Evolutionary conservation across 2,113 vertebrate species (phyloP).

Genomic region (Heteronetta atricapilla): DNA sequence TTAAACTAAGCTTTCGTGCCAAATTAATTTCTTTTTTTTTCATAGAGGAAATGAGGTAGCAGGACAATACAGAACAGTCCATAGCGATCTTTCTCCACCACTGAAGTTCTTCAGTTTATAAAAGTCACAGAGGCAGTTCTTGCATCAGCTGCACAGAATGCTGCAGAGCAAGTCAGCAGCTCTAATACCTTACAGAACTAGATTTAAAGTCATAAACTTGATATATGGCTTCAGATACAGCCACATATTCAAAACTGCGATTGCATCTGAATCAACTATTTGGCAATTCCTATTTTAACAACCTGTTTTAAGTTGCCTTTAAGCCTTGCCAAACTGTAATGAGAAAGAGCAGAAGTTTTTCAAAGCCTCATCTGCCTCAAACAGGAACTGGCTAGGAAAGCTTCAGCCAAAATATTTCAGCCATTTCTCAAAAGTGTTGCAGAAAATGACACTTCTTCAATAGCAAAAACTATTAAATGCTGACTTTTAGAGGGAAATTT

Average conservation of each 20-base stretch:
- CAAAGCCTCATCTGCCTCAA: not conserved
- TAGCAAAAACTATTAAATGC: not conserved
- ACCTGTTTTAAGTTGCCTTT: slow-evolving; percentile 37
- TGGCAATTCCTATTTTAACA: slow-evolving; percentile 52
- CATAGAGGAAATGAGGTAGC: not conserved
- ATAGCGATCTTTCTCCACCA: not conserved
- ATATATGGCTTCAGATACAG: not conserved
- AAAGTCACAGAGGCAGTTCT: not conserved
- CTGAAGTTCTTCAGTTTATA: not conserved
- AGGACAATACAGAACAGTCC: not conserved
- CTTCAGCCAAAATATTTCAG: slow-evolving; percentile 6
- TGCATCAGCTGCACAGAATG: not conserved
- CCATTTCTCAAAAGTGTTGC: not conserved
- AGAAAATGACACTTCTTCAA: not conserved
- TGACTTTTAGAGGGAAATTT: not conserved
- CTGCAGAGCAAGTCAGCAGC: not conserved
- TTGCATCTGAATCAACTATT: slow-evolving; percentile 7
- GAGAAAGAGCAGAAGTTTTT: slow-evolving; percentile 35
- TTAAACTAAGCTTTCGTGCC: not conserved
- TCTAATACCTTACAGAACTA: not conserved
- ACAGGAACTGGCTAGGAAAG: slow-evolving; percentile 1
- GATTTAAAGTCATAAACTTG: not conserved
- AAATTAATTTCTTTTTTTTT: not conserved
- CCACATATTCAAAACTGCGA: not conserved
- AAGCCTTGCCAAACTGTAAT: slow-evolving; percentile 40